Base-by-base conservation (phyloP, 2,113 vertebrate species). In the Syrrhaptes paradoxus region DNA sequence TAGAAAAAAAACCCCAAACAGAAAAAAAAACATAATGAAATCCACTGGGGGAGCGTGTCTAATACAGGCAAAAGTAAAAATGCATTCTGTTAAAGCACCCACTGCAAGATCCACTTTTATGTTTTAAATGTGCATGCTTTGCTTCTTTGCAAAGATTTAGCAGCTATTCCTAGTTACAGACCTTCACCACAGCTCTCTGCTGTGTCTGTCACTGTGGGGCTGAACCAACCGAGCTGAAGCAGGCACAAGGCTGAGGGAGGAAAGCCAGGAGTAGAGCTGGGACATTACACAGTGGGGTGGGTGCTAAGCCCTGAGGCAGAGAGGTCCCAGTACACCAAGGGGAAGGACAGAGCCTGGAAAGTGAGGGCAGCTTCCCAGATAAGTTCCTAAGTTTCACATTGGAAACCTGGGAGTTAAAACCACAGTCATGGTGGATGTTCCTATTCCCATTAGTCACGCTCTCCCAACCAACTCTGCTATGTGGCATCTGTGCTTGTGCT, bases 371-470 rank as follows among this genome's bases (percentile, higher is more conserved):
- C n/a, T 62, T 58, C 32, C 61, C 73, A 31, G 10, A 13, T 28
- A 76, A 67, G 13, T 71, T 89, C 32, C 45, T 31, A 24, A 74
- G 38, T 43, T 34, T 74, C 55, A 67, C 18, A 21, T 1, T 65
- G 55, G 59, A 91, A 84, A 89, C 29, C 31, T 32, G 34, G 18
- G 77, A 95, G 51, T 81, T 78, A 77, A 92, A 84, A 36, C 13
- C 34, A 54, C 16, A 70, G 55, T 18, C 31, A 29, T 46, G 55
- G 55, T 71, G 32, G 28, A 85, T 77, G 61, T 83, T 71, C 36
- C 81, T 46, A 46, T 70, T 72, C 12, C 17, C 52, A 45, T 54
- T 73, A 90, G 76, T 91, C 80, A 91, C 0, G 0, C 31, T 59
- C 51, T 87, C 79, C 57, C 80, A 66, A 20, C 19, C 32, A 79